These are phyloP conservation scores for Petrocephalus microphthalmus DNA, from an alignment of 2,113 vertebrate genomes.

Conservation along the genomic window DNA sequence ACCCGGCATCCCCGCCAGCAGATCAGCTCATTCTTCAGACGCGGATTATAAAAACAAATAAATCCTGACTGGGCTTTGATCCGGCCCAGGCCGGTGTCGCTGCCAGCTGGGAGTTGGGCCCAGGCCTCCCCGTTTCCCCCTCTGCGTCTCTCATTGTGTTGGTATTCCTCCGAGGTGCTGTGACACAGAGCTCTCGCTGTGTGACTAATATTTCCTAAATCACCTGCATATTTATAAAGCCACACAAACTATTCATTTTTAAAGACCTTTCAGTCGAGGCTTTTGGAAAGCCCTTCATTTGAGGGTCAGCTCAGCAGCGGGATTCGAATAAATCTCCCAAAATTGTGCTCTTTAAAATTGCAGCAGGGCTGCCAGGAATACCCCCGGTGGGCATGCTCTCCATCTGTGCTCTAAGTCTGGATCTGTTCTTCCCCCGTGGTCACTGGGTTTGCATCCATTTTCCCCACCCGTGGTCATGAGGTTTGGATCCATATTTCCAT, in stretches of 20 bases:
- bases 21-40: not conserved
- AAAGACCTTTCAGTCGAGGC: not conserved
- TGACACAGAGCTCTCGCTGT: not conserved
- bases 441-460: not conserved
- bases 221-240: slow-evolving; percentile 11
- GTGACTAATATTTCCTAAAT: not conserved
- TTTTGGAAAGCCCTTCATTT: not conserved
- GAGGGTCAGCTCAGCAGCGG: not conserved
- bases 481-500: not conserved
- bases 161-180: not conserved
- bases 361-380: not conserved
- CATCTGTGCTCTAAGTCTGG: not conserved
- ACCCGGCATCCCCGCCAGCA: not conserved
- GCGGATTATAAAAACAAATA: not conserved
- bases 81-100: not conserved
- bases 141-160: not conserved
- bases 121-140: not conserved
- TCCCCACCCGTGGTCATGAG: not conserved
- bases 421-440: not conserved
- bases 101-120: not conserved
- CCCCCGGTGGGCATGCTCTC: not conserved
- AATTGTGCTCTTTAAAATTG: not conserved
- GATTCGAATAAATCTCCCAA: not conserved
- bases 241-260: not conserved
- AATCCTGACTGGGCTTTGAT: slow-evolving; percentile 13